Conservation (phyloP, 1,140 invertebrate genomes). For the Diploscapter pachys region DNA sequence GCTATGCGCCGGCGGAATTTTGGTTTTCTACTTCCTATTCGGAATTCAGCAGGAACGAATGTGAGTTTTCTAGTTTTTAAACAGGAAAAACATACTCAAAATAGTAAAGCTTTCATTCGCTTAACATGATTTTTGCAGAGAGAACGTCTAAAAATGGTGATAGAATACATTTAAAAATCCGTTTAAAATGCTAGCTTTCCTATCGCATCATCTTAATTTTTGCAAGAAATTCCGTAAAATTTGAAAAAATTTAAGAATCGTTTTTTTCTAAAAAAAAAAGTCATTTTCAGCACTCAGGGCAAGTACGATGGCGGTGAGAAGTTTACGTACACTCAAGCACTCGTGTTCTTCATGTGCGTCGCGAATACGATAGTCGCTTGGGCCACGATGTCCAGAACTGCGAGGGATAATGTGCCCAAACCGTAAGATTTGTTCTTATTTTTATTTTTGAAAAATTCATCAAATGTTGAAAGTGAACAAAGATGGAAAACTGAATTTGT, state of each 20-base stretch:
- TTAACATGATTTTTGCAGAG: not conserved
- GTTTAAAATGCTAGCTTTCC: too few species aligned
- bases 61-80: conserved; percentile 9
- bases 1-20: conserved; percentile 31
- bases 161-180: too few species aligned
- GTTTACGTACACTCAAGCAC: conserved; percentile 39
- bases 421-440: too few species aligned
- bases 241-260: not conserved
- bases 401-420: conserved; percentile 25
- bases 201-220: too few species aligned
- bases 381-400: conserved; percentile 6
- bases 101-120: too few species aligned
- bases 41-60: conserved; percentile 32
- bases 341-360: conserved; percentile 64
- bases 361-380: conserved; percentile 63
- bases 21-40: conserved; percentile 24
- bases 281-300: conserved; percentile 35
- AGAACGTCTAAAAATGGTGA: too few species aligned
- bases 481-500: too few species aligned
- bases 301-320: conserved; percentile 38
- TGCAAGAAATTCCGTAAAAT: not conserved
- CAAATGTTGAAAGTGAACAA: too few species aligned
- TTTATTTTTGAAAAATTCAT: too few species aligned
- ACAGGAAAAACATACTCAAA: too few species aligned
- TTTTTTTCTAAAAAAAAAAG: not conserved